Evolutionary conservation across 2,888 invertebrate species (phyloP), one percentile per base, ranked within the genome.

Genomic region (Drosophila mettleri): DNA sequence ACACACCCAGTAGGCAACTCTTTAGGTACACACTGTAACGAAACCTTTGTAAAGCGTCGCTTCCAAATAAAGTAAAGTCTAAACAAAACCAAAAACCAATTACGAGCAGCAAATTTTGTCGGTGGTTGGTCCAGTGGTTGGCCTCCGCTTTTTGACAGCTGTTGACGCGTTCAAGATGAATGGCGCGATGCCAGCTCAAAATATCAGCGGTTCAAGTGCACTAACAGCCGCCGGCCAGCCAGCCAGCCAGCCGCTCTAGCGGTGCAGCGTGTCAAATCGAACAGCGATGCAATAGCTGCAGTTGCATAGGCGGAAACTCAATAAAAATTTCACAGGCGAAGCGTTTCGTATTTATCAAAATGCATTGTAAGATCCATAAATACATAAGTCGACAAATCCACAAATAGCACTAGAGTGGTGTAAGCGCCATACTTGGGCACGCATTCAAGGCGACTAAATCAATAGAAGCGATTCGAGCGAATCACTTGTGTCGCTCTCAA

Each of bases 131-230:
- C 27, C 33, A 38, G 58, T 46, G 27, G 66, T 27, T 71, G 85
- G 59, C 88, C 89, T 89, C 78, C 63, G 24, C 55, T 68, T 61
- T 70, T 62, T 82, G 86, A 86, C 89, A 86, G 53, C 53, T 38
- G 67, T 39, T 79, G 69, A 74, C 81, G 58, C 61, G 62, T 53
- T 34, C 48, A 60, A 78, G 85, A 80, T 75, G 49, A 49, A 69
- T 73, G 59, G 68, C 45, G 73, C 62, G 63, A 48, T 20, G 78
- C 57, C 46, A 60, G 24, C 41, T 60, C 63, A 24, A 69, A 62
- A 86, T 86, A 86, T 69, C 86, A 86, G 46, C 63, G 63, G 89
- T 83, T 88, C 88, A 88, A 89, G 88, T 88, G 88, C 86, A 86
- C 55, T 61, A 46, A 49, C 46, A 16, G 69, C 55, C 49, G 72